Evolutionary conservation across 2,888 invertebrate genomes (phyloP).

Genomic region (Malacosoma neustria): DNA sequence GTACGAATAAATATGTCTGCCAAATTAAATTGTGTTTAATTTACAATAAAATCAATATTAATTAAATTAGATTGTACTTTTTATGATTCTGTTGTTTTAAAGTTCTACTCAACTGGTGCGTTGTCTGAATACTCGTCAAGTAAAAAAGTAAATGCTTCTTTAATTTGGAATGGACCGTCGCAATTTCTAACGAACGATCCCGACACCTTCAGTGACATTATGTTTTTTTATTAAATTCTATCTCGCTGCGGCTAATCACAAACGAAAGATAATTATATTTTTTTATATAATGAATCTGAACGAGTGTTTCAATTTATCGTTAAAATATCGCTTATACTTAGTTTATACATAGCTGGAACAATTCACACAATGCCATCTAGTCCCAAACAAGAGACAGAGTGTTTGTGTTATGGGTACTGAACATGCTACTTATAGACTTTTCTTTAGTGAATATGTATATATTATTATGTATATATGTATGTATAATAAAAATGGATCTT

Average conservation of each 20-base stretch:
- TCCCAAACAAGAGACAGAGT: no score
- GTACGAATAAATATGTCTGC: conserved; percentile 74
- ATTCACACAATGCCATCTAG: no score
- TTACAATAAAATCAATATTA: conserved; percentile 11
- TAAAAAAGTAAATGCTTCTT: conserved; percentile 31
- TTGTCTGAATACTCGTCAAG: no score
- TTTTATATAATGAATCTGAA: conserved; percentile 20
- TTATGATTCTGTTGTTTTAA: no score
- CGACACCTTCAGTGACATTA: conserved; percentile 38
- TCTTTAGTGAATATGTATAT: no score
- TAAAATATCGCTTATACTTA: not conserved
- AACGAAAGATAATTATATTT: conserved; percentile 31
- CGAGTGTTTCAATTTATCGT: conserved; percentile 9
- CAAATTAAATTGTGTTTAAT: conserved; percentile 56
- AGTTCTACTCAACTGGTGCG: no score
- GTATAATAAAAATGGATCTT: no score
- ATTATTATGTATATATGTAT: no score
- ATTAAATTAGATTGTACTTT: not conserved
- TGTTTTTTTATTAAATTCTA: conserved; percentile 36
- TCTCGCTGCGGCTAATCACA: conserved; percentile 23
- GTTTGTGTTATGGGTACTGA: no score
- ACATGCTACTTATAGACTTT: no score
- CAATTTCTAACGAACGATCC: conserved; percentile 40
- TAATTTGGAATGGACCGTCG: conserved; percentile 31
- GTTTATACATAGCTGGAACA: no score